These are phyloP conservation scores for Phoebastria nigripes DNA, from an alignment of 2,797 vertebrate species.

Conservation along the genomic window DNA sequence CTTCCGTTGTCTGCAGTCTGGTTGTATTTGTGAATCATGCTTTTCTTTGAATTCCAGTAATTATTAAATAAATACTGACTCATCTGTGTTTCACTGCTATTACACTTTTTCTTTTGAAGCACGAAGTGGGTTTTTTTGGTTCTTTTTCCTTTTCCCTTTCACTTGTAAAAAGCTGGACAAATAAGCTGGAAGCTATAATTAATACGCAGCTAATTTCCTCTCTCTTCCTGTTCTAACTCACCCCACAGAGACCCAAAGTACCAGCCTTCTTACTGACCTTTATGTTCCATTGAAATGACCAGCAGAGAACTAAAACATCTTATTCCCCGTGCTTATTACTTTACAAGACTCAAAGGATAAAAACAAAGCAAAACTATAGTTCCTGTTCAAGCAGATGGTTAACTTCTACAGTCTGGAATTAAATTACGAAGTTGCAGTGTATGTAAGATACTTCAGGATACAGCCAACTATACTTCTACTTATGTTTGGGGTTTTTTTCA, in stretches of 20 bases:
- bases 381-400: background rate
- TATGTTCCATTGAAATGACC: background rate
- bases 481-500: background rate
- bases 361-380: background rate
- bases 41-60: conserved; percentile 56
- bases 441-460: background rate
- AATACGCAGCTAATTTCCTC: background rate
- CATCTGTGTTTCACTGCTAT: background rate
- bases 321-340: background rate
- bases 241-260: background rate
- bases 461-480: background rate
- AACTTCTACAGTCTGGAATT: background rate
- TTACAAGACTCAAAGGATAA: background rate
- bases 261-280: background rate
- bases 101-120: background rate
- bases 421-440: background rate
- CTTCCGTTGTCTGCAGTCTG: conserved; percentile 20
- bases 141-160: background rate
- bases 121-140: background rate
- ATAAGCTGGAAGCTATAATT: conserved; percentile 10
- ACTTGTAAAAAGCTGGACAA: background rate
- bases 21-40: conserved; percentile 14
- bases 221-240: background rate
- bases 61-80: conserved; percentile 67
- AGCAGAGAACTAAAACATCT: background rate